These are phyloP conservation scores for Stegostoma tigrinum DNA, from an alignment of 2,113 vertebrate genomes.

Conservation along the genomic window DNA sequence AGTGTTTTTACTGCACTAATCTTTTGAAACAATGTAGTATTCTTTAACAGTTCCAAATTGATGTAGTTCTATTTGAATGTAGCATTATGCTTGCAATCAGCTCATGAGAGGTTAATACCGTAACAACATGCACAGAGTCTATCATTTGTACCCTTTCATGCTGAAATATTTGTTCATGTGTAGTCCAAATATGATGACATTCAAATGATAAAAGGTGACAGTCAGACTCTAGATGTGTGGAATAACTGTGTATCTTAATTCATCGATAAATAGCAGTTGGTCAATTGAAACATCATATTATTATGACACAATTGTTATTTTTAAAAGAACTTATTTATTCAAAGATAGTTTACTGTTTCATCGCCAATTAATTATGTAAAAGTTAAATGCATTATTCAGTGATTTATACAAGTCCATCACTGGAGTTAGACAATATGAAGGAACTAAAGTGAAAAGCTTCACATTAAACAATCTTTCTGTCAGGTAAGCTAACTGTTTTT, in stretches of 20 bases:
- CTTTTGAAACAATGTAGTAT: neutral
- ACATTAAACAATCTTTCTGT: neutral
- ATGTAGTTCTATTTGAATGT: neutral
- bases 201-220: conserved; percentile 18
- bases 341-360: neutral
- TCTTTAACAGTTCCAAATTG: neutral
- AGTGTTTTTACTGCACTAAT: neutral
- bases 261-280: neutral
- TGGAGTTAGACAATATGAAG: neutral
- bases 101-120: neutral
- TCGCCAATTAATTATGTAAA: neutral
- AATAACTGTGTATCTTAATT: conserved; percentile 10
- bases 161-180: conserved; percentile 14
- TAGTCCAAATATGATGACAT: conserved; percentile 29
- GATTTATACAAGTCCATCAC: neutral
- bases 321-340: conserved; percentile 14
- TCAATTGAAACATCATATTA: conserved; percentile 19
- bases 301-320: neutral
- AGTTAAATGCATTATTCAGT: neutral
- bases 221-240: neutral
- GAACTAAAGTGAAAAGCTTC: neutral
- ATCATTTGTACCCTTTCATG: neutral
- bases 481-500: neutral
- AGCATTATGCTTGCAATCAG: neutral
- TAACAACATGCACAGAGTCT: neutral